phyloP scores from a whole-genome alignment of 2,888 invertebrate genomes.

The Torymus tubicola region DNA sequence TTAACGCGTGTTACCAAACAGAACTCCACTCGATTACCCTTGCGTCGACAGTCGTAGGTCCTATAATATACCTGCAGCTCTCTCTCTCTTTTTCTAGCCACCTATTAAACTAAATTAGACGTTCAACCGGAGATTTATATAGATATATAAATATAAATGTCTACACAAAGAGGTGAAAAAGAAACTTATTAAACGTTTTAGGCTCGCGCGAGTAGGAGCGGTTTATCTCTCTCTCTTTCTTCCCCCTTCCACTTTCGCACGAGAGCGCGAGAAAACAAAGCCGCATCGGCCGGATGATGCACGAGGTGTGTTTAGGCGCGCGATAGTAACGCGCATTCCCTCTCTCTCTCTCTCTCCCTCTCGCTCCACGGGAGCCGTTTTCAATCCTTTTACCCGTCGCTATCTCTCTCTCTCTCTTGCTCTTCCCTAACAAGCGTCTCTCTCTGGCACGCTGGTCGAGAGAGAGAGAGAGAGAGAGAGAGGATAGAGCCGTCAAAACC shows the following conservation, averaged over 20 bases:
- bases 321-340: constrained; percentile 71
- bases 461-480: background rate
- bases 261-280: constrained; percentile 67
- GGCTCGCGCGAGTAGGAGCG: constrained; percentile 8
- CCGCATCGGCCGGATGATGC: constrained; percentile 69
- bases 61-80: background rate
- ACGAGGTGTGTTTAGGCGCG: constrained; percentile 76
- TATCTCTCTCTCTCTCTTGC: constrained; percentile 54
- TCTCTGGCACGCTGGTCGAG: background rate
- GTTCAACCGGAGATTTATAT: constrained; percentile 6
- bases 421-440: background rate
- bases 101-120: constrained; percentile 36
- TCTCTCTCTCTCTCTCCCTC: constrained; percentile 27
- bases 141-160: background rate
- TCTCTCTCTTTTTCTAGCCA: background rate
- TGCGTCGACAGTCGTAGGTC: background rate
- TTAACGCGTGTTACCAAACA: too few species aligned
- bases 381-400: constrained; percentile 60
- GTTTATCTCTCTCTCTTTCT: constrained; percentile 22
- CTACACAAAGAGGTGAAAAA: background rate
- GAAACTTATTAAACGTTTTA: constrained; percentile 12
- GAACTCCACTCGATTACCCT: too few species aligned
- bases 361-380: constrained; percentile 73
- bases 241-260: background rate
- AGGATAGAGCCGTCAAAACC: constrained; percentile 77